Conservation (phyloP, 1,140 invertebrate species). For the Drosophila lini region DNA sequence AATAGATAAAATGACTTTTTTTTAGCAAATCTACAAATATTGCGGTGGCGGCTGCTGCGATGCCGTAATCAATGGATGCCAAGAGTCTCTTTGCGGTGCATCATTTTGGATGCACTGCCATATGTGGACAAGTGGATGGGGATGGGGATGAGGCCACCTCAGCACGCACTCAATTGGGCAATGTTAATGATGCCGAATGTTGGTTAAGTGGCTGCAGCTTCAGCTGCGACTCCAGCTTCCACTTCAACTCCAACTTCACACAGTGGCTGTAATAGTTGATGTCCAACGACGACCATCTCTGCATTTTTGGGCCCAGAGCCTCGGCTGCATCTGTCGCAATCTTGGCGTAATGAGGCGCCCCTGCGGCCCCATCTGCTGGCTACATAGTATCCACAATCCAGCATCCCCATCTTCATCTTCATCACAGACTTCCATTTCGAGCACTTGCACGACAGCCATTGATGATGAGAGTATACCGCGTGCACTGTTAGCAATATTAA, state of each 20-base stretch:
- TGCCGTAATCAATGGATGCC: conserved; percentile 28
- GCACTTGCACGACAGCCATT: conserved; percentile 45
- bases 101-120: conserved; percentile 24
- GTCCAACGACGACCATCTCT: conserved; percentile 33
- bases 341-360: conserved; percentile 58
- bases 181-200: conserved; percentile 61
- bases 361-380: conserved; percentile 22
- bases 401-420: conserved; percentile 10
- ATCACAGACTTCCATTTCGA: conserved; percentile 32
- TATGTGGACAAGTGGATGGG: conserved; percentile 16
- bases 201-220: conserved; percentile 59
- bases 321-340: conserved; percentile 70
- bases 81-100: conserved; percentile 7
- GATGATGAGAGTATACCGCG: conserved; percentile 40
- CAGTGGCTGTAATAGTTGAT: conserved; percentile 22
- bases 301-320: conserved; percentile 44
- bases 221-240: conserved; percentile 10
- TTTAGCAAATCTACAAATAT: conserved; percentile 2
- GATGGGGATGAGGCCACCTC: conserved; percentile 25
- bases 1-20: background rate
- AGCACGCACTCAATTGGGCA: conserved; percentile 62
- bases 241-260: conserved; percentile 13
- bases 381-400: background rate
- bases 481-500: conserved; percentile 4
- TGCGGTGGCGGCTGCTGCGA: conserved; percentile 4